Percentiles rank a stretch among this genome's conserved stretches.
phyloP scores from a whole-genome alignment of 2,888 invertebrate genomes.

The Corythucha ciliata region DNA sequence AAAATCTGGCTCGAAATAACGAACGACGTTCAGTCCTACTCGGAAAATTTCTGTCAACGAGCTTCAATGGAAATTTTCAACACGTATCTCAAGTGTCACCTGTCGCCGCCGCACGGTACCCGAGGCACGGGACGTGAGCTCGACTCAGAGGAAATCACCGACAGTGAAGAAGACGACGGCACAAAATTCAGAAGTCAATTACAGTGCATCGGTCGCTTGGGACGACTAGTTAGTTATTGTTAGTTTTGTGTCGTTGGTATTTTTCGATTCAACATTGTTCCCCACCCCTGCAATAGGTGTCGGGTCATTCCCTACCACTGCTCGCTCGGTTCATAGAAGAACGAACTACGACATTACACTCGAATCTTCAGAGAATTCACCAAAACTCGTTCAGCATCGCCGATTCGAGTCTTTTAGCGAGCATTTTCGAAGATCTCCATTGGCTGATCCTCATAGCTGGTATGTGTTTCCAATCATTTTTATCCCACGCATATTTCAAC shows the following conservation, averaged over 20 bases:
- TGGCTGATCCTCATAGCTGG: conserved; percentile 69
- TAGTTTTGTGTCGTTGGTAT: background rate
- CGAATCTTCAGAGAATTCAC: conserved; percentile 33
- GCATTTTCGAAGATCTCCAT: conserved; percentile 78
- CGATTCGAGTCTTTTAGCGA: conserved; percentile 46
- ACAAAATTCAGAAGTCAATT: conserved; percentile 61
- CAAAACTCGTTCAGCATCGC: conserved; percentile 34
- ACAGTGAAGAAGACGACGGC: conserved; percentile 56
- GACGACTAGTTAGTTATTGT: conserved; percentile 41
- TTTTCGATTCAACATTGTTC: background rate
- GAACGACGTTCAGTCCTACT: conserved; percentile 42
- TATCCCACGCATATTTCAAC: background rate
- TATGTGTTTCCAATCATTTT: conserved; percentile 18
- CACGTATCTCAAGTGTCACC: conserved; percentile 66
- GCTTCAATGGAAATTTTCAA: conserved; percentile 58
- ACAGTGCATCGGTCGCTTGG: conserved; percentile 56
- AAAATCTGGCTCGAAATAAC: conserved; percentile 57
- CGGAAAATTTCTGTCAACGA: conserved; percentile 43
- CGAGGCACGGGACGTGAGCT: conserved; percentile 47
- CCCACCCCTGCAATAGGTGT: conserved; percentile 43
- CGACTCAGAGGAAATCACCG: conserved; percentile 49
- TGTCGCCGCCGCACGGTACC: conserved; percentile 71
- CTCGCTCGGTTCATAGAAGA: conserved; percentile 58
- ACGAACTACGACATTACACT: conserved; percentile 44
- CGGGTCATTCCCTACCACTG: conserved; percentile 55